phyloP scores from a whole-genome alignment of 2,797 vertebrate genomes.

The Ctenochaetus hawaiiensis region DNA sequence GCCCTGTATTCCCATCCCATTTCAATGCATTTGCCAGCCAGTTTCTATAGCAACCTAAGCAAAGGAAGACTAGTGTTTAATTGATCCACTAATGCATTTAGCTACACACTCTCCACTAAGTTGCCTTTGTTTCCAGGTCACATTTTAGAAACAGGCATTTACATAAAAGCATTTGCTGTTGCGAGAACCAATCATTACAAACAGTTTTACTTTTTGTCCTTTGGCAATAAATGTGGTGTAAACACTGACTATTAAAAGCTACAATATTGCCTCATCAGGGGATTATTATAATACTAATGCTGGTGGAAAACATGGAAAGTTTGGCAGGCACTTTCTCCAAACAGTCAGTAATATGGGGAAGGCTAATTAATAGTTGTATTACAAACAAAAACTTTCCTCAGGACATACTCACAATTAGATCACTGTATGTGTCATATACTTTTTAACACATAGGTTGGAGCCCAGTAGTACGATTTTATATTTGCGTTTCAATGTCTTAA shows the following conservation, averaged over 20 bases:
- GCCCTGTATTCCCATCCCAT: constrained; percentile 80
- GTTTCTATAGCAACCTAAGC: constrained; percentile 93
- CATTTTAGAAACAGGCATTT: constrained; percentile 93
- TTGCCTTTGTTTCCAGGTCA: constrained; percentile 98
- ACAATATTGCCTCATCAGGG: constrained; percentile 92
- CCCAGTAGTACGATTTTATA: no score
- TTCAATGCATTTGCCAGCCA: constrained; percentile 82
- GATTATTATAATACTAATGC: constrained; percentile 84
- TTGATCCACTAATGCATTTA: constrained; percentile 98
- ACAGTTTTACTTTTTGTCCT: constrained; percentile 91
- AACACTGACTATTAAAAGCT: constrained; percentile 88
- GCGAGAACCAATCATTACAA: constrained; percentile 94
- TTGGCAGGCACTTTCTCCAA: constrained; percentile 75
- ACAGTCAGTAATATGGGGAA: constrained; percentile 63
- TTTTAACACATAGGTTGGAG: background rate
- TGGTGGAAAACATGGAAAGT: constrained; percentile 71
- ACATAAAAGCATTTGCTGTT: constrained; percentile 96
- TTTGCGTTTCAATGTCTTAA: no score
- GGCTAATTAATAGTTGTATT: constrained; percentile 77
- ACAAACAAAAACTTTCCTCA: constrained; percentile 66
- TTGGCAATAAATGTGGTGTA: constrained; percentile 90
- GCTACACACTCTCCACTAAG: constrained; percentile 93
- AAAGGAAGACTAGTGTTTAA: constrained; percentile 94
- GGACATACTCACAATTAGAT: constrained; percentile 56
- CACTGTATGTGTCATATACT: constrained; percentile 49